phyloP scores from a whole-genome alignment of 2,797 vertebrate species.

The Zenarchopterus dispar region DNA sequence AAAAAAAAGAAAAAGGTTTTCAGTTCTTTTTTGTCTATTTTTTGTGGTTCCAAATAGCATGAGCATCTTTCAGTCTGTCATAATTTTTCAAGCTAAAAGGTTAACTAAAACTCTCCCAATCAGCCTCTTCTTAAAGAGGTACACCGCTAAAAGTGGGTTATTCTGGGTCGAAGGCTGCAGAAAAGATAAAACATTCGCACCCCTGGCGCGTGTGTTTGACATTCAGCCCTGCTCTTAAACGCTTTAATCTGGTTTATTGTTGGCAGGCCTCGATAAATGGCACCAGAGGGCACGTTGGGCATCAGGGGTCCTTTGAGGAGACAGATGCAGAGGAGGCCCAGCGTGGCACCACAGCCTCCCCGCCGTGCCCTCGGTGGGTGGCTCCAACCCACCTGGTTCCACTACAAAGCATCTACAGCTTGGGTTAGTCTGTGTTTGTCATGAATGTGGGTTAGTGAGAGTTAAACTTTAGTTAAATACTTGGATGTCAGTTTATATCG shows the following conservation, averaged over 20 bases:
- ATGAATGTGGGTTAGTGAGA: too few relatives aligned
- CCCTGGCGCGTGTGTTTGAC: conserved; percentile 57
- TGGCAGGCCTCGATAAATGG: conserved; percentile 57
- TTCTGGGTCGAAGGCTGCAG: not conserved
- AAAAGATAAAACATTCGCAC: conserved; percentile 10
- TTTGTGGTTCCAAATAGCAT: conserved; percentile 12
- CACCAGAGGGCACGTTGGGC: conserved; percentile 47
- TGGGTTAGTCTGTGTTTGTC: too few relatives aligned
- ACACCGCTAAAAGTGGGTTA: not conserved
- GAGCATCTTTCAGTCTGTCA: not conserved
- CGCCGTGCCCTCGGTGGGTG: conserved; percentile 48
- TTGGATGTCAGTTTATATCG: too few relatives aligned
- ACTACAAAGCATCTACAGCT: conserved; percentile 62
- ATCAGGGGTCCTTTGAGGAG: conserved; percentile 55
- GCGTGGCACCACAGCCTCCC: conserved; percentile 45
- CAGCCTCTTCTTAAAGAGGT: not conserved
- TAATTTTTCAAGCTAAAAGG: not conserved
- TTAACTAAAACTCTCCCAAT: not conserved
- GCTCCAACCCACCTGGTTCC: conserved; percentile 52
- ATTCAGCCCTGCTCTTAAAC: conserved; percentile 54
- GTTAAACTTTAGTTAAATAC: too few relatives aligned
- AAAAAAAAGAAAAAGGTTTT: conserved; percentile 9
- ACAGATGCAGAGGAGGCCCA: conserved; percentile 41
- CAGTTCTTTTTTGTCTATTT: conserved; percentile 17
- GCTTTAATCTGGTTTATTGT: conserved; percentile 63